Percentiles rank a stretch among this genome's conserved stretches.
phyloP scores from a whole-genome alignment of 2,888 invertebrate genomes.

The Troides helena region DNA sequence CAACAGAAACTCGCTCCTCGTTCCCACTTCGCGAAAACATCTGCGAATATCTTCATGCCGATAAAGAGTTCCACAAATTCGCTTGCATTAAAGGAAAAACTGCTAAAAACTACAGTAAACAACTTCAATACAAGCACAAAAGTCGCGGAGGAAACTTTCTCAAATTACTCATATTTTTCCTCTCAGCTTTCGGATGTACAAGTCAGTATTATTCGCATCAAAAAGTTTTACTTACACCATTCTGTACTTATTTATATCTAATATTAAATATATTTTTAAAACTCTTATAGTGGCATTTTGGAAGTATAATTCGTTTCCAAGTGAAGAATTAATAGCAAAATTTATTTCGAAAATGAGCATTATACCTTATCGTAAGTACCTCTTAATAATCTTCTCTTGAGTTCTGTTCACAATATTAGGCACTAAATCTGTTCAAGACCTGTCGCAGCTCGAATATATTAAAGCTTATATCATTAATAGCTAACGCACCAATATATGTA shows the following conservation, averaged over 20 bases:
- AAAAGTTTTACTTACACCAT: conserved; percentile 11
- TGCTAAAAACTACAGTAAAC: conserved; percentile 46
- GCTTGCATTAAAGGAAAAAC: conserved; percentile 41
- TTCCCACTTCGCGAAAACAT: conserved; percentile 61
- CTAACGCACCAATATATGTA: conserved; percentile 18
- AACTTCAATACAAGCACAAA: conserved; percentile 39
- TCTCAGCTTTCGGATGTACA: conserved; percentile 41
- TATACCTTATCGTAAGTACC: conserved; percentile 48
- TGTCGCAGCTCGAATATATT: background rate
- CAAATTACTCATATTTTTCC: conserved; percentile 45
- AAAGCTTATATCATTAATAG: conserved; percentile 6
- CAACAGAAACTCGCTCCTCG: conserved; percentile 54
- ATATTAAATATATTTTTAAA: conserved; percentile 7
- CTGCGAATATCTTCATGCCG: conserved; percentile 62
- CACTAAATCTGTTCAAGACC: conserved; percentile 16
- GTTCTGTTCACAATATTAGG: conserved; percentile 34
- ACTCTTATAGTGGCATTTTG: conserved; percentile 23
- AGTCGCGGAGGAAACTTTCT: conserved; percentile 42
- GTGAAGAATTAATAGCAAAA: conserved; percentile 49
- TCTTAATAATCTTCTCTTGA: conserved; percentile 24
- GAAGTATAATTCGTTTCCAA: conserved; percentile 34
- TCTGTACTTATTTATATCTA: conserved; percentile 4
- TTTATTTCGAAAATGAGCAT: conserved; percentile 46
- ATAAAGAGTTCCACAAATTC: conserved; percentile 45
- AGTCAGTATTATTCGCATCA: conserved; percentile 43